Percentiles rank a stretch among this genome's conserved stretches.
Evolutionary conservation across 2,888 invertebrate species (phyloP).

Genomic region (Beris chalybata): DNA sequence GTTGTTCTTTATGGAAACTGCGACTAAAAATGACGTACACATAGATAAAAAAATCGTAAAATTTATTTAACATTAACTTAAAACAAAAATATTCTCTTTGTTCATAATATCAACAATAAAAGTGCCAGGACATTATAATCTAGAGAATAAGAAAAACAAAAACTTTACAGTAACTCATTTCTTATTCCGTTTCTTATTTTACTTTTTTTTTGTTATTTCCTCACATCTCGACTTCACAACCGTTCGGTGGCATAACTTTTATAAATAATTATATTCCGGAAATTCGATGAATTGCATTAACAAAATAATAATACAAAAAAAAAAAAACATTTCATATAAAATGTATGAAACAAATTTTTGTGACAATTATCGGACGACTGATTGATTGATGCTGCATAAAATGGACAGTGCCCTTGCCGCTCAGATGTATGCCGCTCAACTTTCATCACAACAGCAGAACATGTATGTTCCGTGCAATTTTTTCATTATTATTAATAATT

Average conservation of each 20-base stretch:
- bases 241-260: neutral
- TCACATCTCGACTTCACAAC: neutral
- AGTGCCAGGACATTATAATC: conserved; percentile 53
- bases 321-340: conserved; percentile 34
- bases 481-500: conserved; percentile 31
- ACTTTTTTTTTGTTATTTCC: conserved; percentile 33
- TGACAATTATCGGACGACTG: neutral
- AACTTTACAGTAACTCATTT: conserved; percentile 35
- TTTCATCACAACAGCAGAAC: conserved; percentile 90
- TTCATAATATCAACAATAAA: conserved; percentile 35
- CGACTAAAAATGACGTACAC: too few relatives aligned
- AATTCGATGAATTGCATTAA: too few relatives aligned
- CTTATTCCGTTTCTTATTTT: conserved; percentile 41
- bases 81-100: conserved; percentile 29
- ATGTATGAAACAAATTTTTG: neutral
- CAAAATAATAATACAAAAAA: neutral
- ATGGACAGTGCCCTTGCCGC: conserved; percentile 87
- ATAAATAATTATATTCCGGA: conserved; percentile 13
- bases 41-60: too few relatives aligned
- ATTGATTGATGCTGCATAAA: conserved; percentile 5
- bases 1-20: too few relatives aligned
- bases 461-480: conserved; percentile 70
- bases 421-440: conserved; percentile 93
- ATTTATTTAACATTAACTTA: too few relatives aligned
- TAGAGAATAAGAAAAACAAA: conserved; percentile 36